phyloP scores from a whole-genome alignment of 2,797 vertebrate genomes.

The Pygocentrus nattereri region DNA sequence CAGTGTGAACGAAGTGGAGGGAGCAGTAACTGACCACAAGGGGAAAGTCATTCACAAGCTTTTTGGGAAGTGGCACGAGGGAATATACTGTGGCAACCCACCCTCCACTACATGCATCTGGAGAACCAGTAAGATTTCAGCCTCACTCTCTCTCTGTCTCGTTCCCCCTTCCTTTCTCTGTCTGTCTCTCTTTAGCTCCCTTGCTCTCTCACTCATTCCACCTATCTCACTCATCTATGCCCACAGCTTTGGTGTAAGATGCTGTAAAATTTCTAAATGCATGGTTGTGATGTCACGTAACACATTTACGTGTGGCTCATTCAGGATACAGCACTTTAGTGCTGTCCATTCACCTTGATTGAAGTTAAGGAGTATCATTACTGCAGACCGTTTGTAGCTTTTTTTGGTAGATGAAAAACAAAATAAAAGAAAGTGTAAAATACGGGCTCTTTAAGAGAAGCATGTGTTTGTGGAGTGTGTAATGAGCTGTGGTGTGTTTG shows the following conservation, averaged over 20 bases:
- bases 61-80: constrained; percentile 97
- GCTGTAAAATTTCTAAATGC: background rate
- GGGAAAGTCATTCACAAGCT: constrained; percentile 89
- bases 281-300: no score
- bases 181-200: background rate
- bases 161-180: background rate
- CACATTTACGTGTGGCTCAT: no score
- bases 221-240: background rate
- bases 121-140: constrained; percentile 89
- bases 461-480: background rate
- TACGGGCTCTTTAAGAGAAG: background rate
- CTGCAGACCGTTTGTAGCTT: no score
- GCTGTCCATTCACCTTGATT: no score
- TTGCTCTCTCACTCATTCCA: no score
- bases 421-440: no score
- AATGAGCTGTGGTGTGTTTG: constrained; percentile 16
- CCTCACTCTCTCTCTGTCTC: background rate
- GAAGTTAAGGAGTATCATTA: no score
- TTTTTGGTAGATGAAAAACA: no score
- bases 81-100: constrained; percentile 87
- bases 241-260: background rate
- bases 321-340: no score
- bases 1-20: constrained; percentile 92
- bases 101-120: constrained; percentile 91
- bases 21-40: constrained; percentile 84